Percentiles rank a stretch among this genome's conserved stretches.
Conservation (phyloP, 1,140 invertebrate genomes). For the Rhopalosiphum padi region DNA sequence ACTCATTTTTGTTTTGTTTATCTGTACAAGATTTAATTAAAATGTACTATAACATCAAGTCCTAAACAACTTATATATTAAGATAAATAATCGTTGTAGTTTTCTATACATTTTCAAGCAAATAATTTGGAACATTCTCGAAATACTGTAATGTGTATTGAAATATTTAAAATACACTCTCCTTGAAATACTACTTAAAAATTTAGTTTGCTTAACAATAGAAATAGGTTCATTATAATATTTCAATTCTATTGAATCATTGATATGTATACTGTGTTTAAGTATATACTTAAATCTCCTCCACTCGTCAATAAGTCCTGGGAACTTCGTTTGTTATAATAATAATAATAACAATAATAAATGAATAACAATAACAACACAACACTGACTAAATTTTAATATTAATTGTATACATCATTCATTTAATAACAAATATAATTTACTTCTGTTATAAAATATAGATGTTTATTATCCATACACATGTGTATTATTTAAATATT, state of each 20-base stretch:
- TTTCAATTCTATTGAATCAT: neutral
- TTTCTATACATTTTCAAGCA: neutral
- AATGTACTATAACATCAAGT: neutral
- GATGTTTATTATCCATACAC: neutral
- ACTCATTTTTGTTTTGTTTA: neutral
- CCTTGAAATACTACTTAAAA: too few species aligned
- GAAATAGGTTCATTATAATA: neutral
- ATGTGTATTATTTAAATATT: neutral
- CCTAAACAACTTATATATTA: neutral
- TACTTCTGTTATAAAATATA: neutral
- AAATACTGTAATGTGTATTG: neutral
- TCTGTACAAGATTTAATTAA: neutral
- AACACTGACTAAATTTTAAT: neutral
- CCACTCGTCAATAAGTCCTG: too few species aligned
- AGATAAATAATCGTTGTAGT: neutral
- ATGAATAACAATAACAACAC: neutral
- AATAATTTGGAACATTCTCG: neutral
- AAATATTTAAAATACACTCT: too few species aligned
- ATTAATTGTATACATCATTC: neutral
- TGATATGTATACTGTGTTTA: neutral
- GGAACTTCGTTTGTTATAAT: too few species aligned
- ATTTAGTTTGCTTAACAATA: too few species aligned
- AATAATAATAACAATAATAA: neutral
- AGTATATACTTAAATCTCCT: neutral
- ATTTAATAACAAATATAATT: neutral